Evolutionary conservation across 2,797 vertebrate species (phyloP), one percentile per base, ranked within the genome.

Genomic region (Myotis vivesi): DNA sequence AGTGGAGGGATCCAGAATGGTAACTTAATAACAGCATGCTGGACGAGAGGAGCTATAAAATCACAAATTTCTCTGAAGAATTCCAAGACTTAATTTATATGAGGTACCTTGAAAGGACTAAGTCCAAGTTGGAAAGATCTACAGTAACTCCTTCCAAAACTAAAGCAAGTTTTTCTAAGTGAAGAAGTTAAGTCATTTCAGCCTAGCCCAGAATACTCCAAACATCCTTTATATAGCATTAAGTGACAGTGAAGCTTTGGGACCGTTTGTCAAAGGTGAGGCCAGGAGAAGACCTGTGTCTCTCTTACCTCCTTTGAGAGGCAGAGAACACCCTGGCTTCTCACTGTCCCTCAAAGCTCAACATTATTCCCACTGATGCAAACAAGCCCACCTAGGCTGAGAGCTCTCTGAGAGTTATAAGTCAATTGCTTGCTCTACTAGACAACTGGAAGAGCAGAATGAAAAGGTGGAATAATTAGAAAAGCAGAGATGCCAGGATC

Each of bases 21-120:
- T 95, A 96, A 97, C 96, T 96, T 95, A 94, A 97, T 95, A 96
- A 95, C 92, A 97, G 93, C 73, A 82, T 66, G 71, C 87, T 83
- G 71, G 73, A 53, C 72, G 79, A 94, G 38, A 80, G 51, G 59
- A 84, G 41, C 82, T 94, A 79, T 69, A 92, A 93, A 96, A 92
- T 87, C 66, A 95, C 69, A 92, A 88, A 94, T 89, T 87, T 92
- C 87, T 94, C 81, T 76, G 25, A 95, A 95, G 91, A 92, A 90
- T 90, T 92, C 77, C 41, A 95, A 92, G 49, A 30, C 66, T 95
- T 96, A 87, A 93, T 96, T 95, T 95, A 91, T 80, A 75, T 10
- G n/a, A 95, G 25, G 20, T 46, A 86, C 44, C 92, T 94, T 88
- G 82, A 96, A 97, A 95, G 71, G 25, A 91, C 51, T 41, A 91